A percentile compares a stretch with the other conserved stretches of the same genome.
These are phyloP conservation scores for Tenualosa ilisha DNA, from an alignment of 2,797 vertebrate genomes.

Conservation along the genomic window DNA sequence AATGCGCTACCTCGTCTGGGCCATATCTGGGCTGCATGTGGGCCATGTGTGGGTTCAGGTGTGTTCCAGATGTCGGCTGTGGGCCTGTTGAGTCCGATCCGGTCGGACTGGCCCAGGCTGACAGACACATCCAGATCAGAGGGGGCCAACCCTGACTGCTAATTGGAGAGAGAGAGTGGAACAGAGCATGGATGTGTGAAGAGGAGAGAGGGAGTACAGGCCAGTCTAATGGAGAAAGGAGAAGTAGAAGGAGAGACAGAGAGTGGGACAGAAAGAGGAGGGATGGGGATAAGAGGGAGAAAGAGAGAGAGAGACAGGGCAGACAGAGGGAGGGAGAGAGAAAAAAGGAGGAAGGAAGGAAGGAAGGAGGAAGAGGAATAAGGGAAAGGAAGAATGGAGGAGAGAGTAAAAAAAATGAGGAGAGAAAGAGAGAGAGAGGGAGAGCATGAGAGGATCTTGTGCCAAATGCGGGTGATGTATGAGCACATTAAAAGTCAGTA, in stretches of 20 bases:
- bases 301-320: neutral
- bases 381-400: conserved; percentile 12
- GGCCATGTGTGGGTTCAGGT: neutral
- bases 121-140: neutral
- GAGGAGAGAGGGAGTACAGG: neutral
- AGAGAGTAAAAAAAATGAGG: neutral
- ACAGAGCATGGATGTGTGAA: conserved; percentile 3
- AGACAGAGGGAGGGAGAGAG: neutral
- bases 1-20: neutral
- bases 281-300: neutral
- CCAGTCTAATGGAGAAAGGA: neutral
- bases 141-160: neutral
- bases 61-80: neutral
- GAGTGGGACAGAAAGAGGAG: neutral
- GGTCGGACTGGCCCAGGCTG: neutral
- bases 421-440: conserved; percentile 38
- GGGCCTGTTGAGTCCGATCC: neutral
- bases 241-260: neutral
- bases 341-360: neutral
- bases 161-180: neutral
- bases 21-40: neutral
- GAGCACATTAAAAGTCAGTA: conserved; percentile 37
- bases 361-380: neutral
- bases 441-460: conserved; percentile 16
- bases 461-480: conserved; percentile 10